A percentile compares a stretch with the other conserved stretches of the same genome.
phyloP scores from a whole-genome alignment of 2,113 vertebrate species.

The Plotosus lineatus region DNA sequence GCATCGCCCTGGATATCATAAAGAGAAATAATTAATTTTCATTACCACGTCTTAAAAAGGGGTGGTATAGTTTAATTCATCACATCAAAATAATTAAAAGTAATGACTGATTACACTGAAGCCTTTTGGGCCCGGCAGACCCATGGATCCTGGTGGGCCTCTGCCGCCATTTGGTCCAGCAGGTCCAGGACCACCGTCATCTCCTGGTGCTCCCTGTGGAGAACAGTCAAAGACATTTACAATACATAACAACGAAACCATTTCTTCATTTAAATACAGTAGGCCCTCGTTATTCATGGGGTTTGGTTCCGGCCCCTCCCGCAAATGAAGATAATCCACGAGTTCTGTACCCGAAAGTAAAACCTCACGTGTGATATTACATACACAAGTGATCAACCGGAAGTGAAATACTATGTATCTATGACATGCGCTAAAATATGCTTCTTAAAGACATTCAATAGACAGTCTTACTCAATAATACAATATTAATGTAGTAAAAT shows the following conservation, averaged over 20 bases:
- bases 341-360: no score
- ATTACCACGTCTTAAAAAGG: neutral
- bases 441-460: no score
- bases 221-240: neutral
- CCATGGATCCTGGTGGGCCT: slow-evolving; percentile 87
- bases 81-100: neutral
- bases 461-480: no score
- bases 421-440: no score
- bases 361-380: no score
- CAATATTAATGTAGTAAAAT: no score
- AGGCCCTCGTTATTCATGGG: no score
- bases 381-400: no score
- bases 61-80: neutral
- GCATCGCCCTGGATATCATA: slow-evolving; percentile 82
- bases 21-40: neutral
- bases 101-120: slow-evolving; percentile 77
- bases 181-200: slow-evolving; percentile 89
- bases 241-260: neutral
- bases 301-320: no score
- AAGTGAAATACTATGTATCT: no score
- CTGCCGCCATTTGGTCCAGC: slow-evolving; percentile 84
- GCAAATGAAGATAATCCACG: no score
- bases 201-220: slow-evolving; percentile 84
- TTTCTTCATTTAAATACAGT: no score
- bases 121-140: slow-evolving; percentile 92